These are phyloP conservation scores for Ahaetulla prasina DNA, from an alignment of 2,113 vertebrate genomes.

Conservation along the genomic window DNA sequence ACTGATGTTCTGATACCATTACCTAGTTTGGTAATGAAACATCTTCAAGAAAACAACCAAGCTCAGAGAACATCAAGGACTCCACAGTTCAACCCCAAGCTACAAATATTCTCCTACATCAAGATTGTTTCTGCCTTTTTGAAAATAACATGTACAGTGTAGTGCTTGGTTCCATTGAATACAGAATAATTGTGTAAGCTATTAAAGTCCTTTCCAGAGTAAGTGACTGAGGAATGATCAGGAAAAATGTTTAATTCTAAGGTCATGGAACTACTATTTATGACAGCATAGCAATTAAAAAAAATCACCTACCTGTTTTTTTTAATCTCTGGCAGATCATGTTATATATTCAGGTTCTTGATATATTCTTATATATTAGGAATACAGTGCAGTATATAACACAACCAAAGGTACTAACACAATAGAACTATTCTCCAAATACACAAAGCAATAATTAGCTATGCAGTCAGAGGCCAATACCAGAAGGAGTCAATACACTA, in stretches of 20 bases:
- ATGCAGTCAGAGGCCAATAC: background rate
- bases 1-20: no score
- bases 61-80: background rate
- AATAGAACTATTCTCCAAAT: background rate
- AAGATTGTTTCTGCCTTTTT: background rate
- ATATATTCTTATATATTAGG: background rate
- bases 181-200: background rate
- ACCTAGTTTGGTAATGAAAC: background rate
- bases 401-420: background rate
- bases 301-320: background rate
- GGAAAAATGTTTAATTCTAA: background rate
- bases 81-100: background rate
- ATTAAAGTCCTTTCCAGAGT: background rate
- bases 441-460: background rate
- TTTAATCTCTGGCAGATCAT: background rate
- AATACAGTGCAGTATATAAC: background rate
- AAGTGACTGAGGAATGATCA: background rate
- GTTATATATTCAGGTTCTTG: background rate
- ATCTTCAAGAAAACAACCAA: background rate
- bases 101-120: background rate
- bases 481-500: background rate
- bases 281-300: background rate
- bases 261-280: background rate
- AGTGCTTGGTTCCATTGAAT: background rate
- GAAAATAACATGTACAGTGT: background rate